A percentile compares a stretch with the other conserved stretches of the same genome.
Conservation (phyloP, 2,797 vertebrate species). For the Pseudochirops cupreus region DNA sequence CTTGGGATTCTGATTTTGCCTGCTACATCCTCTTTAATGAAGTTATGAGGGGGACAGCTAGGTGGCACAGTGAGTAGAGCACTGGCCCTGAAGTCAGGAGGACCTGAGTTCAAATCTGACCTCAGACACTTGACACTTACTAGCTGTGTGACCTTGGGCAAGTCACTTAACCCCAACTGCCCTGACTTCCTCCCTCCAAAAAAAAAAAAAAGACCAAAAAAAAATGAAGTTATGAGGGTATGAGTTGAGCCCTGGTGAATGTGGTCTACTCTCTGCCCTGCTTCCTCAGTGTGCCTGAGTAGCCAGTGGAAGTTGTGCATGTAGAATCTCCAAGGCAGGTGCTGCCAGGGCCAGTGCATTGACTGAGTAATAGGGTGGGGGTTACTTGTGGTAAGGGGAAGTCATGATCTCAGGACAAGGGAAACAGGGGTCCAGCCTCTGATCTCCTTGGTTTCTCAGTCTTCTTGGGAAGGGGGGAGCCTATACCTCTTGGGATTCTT, state of each 20-base stretch:
- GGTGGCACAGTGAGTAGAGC: too few relatives aligned
- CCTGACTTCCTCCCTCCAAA: too few relatives aligned
- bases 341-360: slow-evolving; percentile 91
- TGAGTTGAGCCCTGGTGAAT: slow-evolving; percentile 95
- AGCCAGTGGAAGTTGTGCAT: slow-evolving; percentile 89
- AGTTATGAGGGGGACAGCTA: slow-evolving; percentile 65
- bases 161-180: too few relatives aligned
- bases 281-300: slow-evolving; percentile 93
- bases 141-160: too few relatives aligned
- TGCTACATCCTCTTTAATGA: slow-evolving; percentile 95
- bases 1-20: slow-evolving; percentile 95
- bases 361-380: slow-evolving; percentile 91
- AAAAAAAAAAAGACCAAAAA: too few relatives aligned
- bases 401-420: slow-evolving; percentile 87
- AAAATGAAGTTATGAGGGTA: slow-evolving; percentile 76
- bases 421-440: not conserved
- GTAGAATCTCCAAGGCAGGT: slow-evolving; percentile 91
- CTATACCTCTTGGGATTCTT: too few relatives aligned
- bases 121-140: too few relatives aligned
- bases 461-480: too few relatives aligned
- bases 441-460: too few relatives aligned
- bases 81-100: too few relatives aligned
- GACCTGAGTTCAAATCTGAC: too few relatives aligned
- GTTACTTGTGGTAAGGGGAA: slow-evolving; percentile 88
- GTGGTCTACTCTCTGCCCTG: slow-evolving; percentile 94